Percentiles rank a stretch among this genome's conserved stretches.
These are phyloP conservation scores for Cerastis rubricosa DNA, from an alignment of 2,888 invertebrate species.

Conservation along the genomic window DNA sequence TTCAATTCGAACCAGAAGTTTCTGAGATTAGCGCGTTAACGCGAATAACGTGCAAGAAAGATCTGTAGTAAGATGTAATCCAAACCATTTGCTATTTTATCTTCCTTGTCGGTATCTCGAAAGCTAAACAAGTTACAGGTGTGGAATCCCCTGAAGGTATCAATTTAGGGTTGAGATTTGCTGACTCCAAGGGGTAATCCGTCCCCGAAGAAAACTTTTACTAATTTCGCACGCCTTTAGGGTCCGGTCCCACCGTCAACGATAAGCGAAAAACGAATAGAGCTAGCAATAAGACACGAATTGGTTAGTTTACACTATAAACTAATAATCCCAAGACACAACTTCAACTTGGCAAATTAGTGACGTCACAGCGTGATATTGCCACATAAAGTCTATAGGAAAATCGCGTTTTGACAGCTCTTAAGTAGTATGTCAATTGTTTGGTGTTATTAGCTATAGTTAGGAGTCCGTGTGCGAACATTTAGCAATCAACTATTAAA, in stretches of 20 bases:
- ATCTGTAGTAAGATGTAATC: not conserved
- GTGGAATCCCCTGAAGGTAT: conserved; percentile 23
- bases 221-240: conserved; percentile 22
- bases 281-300: not conserved
- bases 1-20: no score
- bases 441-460: no score
- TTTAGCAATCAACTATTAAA: no score
- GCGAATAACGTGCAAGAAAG: not conserved
- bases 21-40: no score
- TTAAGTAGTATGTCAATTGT: no score
- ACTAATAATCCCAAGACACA: no score
- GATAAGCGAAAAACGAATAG: not conserved
- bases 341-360: no score
- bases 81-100: not conserved
- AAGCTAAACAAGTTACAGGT: not conserved
- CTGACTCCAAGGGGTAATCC: conserved; percentile 17
- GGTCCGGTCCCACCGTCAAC: not conserved
- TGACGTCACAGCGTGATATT: no score
- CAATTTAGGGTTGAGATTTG: conserved; percentile 27
- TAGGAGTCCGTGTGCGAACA: no score
- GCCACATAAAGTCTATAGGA: no score
- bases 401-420: no score
- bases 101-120: not conserved
- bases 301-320: not conserved
- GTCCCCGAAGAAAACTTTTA: conserved; percentile 20